Base-by-base conservation (phyloP, 2,113 vertebrate genomes). In the Phainopepla nitens region DNA sequence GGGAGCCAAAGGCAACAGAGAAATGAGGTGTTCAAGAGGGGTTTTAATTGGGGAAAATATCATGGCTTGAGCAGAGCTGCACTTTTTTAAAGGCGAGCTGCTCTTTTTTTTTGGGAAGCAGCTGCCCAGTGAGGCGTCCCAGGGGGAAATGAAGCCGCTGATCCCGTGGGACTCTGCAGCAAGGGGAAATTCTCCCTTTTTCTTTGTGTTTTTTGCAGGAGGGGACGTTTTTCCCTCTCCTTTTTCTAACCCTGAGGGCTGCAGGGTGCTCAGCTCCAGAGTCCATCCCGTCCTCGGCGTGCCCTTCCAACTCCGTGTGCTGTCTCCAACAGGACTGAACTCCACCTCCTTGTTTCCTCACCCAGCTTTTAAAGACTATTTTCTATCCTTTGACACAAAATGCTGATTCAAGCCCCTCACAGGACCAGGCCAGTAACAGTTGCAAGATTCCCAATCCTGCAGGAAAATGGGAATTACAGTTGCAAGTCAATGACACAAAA, bases 381-480 rank as follows among this genome's bases (percentile, higher is more conserved):
- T 94, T n/a, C 10, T 62, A 64, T 8, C 41, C 36, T 80, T 35
- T 7, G 62, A 9, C 21, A 2, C 9, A 4, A 80, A 82, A 51
- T 7, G 8, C 7, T 9, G 29, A 17, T 13, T 16, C 8, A 28
- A 88, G 50, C 2, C 3, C 54, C 23, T 36, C 1, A 9, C 69
- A 41, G 51, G 62, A n/a, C 13, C 33, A 11, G 39, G 78, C 20
- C 27, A 27, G 60, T 0, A 6, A 16, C 0, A 0, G 15, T 3
- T 17, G 45, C 22, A 15, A 7, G 13, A 1, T 24, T 31, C 68
- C 45, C 5, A 19, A 2, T 22, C 65, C 61, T 3, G 36, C 61
- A 13, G 53, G 15, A 13, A 11, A 19, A n/a, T 0, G 5, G 49
- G 44, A 69, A 35, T 25, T 6, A 1, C 3, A 1, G 9, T 0